Evolutionary conservation across 2,888 invertebrate genomes (phyloP).

Genomic region (Drosophila colorata): DNA sequence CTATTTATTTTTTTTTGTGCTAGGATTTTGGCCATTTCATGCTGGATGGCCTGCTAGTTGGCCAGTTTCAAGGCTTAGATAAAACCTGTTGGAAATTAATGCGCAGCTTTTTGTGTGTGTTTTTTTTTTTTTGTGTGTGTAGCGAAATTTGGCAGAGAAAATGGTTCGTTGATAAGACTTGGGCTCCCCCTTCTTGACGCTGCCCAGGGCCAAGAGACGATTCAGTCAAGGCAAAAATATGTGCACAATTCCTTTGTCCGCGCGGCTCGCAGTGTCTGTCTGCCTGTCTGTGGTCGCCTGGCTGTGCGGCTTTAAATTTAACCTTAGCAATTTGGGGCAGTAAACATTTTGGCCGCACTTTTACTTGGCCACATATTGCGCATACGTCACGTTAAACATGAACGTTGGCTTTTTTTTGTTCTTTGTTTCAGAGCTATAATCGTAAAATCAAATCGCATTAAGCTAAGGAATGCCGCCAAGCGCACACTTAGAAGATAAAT

Average conservation of each 20-base stretch:
- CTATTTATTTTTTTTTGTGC: conserved; percentile 7
- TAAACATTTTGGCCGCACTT: conserved; percentile 38
- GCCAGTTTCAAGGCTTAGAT: conserved; percentile 57
- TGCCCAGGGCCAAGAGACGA: conserved; percentile 1
- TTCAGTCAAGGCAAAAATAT: conserved; percentile 31
- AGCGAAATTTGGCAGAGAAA: conserved; percentile 35
- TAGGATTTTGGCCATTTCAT: conserved; percentile 23
- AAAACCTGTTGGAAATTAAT: conserved; percentile 50
- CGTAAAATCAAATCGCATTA: conserved; percentile 47
- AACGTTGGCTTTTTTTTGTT: conserved; percentile 14
- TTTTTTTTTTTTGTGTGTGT: conserved; percentile 1
- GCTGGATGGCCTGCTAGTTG: conserved; percentile 32
- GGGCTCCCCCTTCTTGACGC: background rate
- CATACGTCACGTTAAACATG: conserved; percentile 45
- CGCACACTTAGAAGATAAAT: background rate
- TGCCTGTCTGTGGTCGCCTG: conserved; percentile 9
- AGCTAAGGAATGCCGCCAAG: conserved; percentile 47
- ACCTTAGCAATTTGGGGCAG: conserved; percentile 64
- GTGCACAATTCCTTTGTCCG: conserved; percentile 45
- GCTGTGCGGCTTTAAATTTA: conserved; percentile 43
- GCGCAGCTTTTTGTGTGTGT: conserved; percentile 31
- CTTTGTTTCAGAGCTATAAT: conserved; percentile 38
- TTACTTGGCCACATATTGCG: conserved; percentile 21
- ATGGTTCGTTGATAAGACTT: conserved; percentile 20
- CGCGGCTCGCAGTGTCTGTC: background rate